Percentiles rank a stretch among this genome's conserved stretches.
These are phyloP conservation scores for Onychostruthus taczanowskii DNA, from an alignment of 2,113 vertebrate genomes.

Conservation along the genomic window DNA sequence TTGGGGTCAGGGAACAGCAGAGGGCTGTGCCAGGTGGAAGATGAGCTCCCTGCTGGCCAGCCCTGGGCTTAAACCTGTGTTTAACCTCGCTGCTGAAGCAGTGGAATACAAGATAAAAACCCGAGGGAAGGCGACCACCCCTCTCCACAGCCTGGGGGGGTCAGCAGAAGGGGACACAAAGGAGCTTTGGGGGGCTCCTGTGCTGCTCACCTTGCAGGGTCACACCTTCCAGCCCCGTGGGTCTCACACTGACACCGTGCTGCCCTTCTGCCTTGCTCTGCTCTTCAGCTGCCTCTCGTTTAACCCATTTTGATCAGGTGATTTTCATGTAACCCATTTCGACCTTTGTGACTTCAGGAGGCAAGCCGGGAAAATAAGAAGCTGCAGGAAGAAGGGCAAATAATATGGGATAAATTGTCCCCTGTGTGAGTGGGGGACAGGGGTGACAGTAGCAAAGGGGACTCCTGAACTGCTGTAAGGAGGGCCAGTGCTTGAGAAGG, in stretches of 20 bases:
- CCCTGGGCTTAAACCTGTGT: no score
- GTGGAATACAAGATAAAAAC: not conserved
- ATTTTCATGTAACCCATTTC: not conserved
- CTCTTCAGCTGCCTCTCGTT: not conserved
- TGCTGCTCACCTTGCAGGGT: not conserved
- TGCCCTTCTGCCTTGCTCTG: not conserved
- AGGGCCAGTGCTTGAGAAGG: not conserved
- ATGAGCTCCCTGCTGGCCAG: not conserved
- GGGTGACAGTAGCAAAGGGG: no score
- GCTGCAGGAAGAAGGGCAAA: not conserved
- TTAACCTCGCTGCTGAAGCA: not conserved
- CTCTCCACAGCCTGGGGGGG: not conserved
- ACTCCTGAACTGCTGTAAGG: no score
- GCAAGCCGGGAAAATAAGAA: not conserved
- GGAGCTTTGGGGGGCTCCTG: not conserved
- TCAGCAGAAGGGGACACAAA: not conserved
- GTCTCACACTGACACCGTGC: fast-evolving
- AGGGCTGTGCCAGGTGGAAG: no score
- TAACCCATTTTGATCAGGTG: no score
- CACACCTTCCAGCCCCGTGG: not conserved
- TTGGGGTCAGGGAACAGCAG: not conserved
- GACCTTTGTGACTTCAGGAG: not conserved
- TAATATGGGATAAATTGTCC: not conserved
- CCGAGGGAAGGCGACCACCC: fast-evolving
- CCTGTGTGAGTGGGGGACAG: not conserved